Conservation (phyloP, 2,797 vertebrate species). For the Rousettus madagascariensis region DNA sequence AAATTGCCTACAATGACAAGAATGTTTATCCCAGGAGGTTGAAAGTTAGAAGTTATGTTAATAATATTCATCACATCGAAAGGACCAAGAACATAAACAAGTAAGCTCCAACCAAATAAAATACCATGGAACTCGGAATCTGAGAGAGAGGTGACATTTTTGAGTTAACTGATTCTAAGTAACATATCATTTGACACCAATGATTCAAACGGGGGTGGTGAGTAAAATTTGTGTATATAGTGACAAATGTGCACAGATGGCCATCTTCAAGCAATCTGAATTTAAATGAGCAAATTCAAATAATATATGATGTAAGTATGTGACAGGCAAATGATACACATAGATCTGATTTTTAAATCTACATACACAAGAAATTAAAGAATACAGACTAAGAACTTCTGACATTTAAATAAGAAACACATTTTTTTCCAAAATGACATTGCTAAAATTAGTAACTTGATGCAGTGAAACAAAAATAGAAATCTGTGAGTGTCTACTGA, state of each 20-base stretch:
- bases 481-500: not conserved
- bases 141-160: not conserved
- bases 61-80: not conserved
- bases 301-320: not conserved
- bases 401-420: conserved; percentile 11
- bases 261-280: not conserved
- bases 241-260: not conserved
- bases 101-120: not conserved
- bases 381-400: not conserved
- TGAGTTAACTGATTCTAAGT: not conserved
- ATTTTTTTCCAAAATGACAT: not conserved
- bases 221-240: not conserved
- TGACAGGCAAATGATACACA: not conserved
- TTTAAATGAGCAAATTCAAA: not conserved
- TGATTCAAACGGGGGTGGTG: not conserved
- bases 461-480: not conserved
- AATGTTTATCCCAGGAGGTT: not conserved
- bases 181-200: not conserved
- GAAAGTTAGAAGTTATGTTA: conserved; percentile 26
- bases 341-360: not conserved
- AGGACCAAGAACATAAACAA: not conserved
- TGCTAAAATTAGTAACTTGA: not conserved
- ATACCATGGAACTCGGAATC: not conserved
- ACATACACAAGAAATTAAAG: not conserved
- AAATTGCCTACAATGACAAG: not conserved